Evolutionary conservation across 2,888 invertebrate genomes (phyloP).

Genomic region (Scaptomyza polygonia): DNA sequence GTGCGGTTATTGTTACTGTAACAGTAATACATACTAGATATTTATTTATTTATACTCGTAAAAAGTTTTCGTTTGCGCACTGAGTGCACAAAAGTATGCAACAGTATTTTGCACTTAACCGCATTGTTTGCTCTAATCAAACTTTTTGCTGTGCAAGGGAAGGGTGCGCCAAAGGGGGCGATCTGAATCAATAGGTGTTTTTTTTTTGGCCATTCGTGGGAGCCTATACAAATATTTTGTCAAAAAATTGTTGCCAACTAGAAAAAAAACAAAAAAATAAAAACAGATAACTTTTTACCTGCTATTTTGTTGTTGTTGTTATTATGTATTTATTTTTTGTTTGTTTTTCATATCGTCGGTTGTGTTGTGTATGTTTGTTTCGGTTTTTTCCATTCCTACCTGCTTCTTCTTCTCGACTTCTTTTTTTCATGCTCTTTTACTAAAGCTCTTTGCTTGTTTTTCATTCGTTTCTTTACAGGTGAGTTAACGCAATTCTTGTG

Average conservation of each 20-base stretch:
- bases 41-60: background rate
- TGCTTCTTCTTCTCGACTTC: slow-evolving; percentile 1
- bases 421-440: slow-evolving; percentile 8
- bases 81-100: slow-evolving; percentile 58
- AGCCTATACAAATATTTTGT: slow-evolving; percentile 57
- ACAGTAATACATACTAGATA: background rate
- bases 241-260: slow-evolving; percentile 35
- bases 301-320: slow-evolving; percentile 34
- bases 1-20: slow-evolving; percentile 13
- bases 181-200: too few relatives aligned
- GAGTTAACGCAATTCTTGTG: slow-evolving; percentile 70
- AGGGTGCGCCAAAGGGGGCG: too few relatives aligned
- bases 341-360: slow-evolving; percentile 10
- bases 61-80: background rate
- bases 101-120: slow-evolving; percentile 70
- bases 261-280: slow-evolving; percentile 8
- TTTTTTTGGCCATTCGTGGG: slow-evolving; percentile 24
- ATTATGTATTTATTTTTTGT: slow-evolving; percentile 13
- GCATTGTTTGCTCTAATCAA: slow-evolving; percentile 66
- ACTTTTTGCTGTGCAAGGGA: slow-evolving; percentile 37
- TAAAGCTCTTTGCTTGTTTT: slow-evolving; percentile 37
- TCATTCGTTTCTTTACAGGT: slow-evolving; percentile 61
- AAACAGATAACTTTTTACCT: slow-evolving; percentile 28
- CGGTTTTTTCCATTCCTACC: background rate
- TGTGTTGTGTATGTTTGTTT: background rate